A percentile compares a stretch with the other conserved stretches of the same genome.
Evolutionary conservation across 2,888 invertebrate species (phyloP).

Genomic region (Lacanobia wlatinum): DNA sequence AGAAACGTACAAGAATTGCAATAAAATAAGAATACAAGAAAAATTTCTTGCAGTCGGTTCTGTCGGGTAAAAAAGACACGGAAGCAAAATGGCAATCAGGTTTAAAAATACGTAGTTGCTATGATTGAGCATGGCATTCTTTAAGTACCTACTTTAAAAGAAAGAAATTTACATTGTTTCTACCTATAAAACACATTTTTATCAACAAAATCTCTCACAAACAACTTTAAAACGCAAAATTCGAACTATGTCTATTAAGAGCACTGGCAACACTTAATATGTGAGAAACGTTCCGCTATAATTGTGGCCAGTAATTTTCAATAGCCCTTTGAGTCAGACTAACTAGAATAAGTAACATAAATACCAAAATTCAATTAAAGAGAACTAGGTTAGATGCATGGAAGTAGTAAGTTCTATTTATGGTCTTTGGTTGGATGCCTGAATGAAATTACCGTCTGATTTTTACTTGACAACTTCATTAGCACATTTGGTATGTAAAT

Average conservation of each 20-base stretch:
- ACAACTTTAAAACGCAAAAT: constrained; percentile 24
- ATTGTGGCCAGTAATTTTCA: constrained; percentile 51
- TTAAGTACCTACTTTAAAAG: too few species aligned
- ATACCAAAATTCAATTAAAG: constrained; percentile 56
- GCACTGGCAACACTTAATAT: constrained; percentile 52
- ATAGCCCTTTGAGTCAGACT: constrained; percentile 26
- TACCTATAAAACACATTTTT: too few species aligned
- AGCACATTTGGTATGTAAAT: constrained; percentile 32
- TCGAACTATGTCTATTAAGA: constrained; percentile 46
- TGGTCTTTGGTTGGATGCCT: constrained; percentile 23
- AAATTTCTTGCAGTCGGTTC: neutral
- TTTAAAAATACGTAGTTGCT: too few species aligned
- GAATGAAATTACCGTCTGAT: constrained; percentile 46
- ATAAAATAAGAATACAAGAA: neutral
- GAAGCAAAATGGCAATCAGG: too few species aligned
- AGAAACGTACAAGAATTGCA: neutral
- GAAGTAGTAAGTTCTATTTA: constrained; percentile 2
- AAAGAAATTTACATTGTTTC: too few species aligned
- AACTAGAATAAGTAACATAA: constrained; percentile 31
- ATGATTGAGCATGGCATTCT: too few species aligned
- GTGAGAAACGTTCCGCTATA: constrained; percentile 61
- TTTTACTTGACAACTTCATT: constrained; percentile 49
- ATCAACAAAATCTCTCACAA: too few species aligned
- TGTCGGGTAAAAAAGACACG: neutral
- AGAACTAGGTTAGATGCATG: constrained; percentile 39